Base-by-base conservation (phyloP, 2,888 invertebrate species). In the Oeneis ivallda region DNA sequence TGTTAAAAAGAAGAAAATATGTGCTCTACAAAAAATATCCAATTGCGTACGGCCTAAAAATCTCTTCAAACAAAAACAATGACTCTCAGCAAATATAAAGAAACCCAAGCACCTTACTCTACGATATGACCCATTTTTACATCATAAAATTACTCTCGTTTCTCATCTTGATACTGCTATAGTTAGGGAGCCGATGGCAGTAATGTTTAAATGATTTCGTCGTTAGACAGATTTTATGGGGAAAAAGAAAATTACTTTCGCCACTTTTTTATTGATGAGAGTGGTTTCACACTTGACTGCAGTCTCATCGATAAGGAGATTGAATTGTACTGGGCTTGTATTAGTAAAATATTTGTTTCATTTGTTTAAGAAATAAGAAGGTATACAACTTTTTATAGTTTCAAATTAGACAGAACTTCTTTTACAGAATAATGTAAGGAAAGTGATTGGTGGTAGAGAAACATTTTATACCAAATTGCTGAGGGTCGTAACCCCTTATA, bases 71-170 rank as follows among this genome's bases (percentile, higher is more conserved):
- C 81, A 85, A 76, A 75, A 71, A 71, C 72, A 83, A 84, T 85
- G 85, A 85, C 85, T 79, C 77, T 79, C 78, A 72, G 77, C 85
- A 89, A 89, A 90, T 87, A 88, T 86, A 87, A 80, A 74, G 65
- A 62, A 73, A 64, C 72, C 77, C 72, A 72, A 73, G 71, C 75
- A 72, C 79, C 79, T 79, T 78, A 72, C 79, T 80, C 76, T 72
- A 77, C 76, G 79, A 80, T 80, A 81, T 84, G 84, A 83, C 82
- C 86, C 81, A 87, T 86, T 89, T 86, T 83, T 79, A 82, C 78
- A 74, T 75, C 79, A 81, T 80, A 83, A 85, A 85, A 82, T 85
- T 81, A 83, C 84, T 82, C 79, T 76, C 82, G 79, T 81, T 79
- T 77, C 70, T 67, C 65, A 67, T 54, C 49, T 66, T 67, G 62